A percentile compares a stretch with the other conserved stretches of the same genome.
Conservation (phyloP, 2,797 vertebrate genomes). For the Delichon dasypus region DNA sequence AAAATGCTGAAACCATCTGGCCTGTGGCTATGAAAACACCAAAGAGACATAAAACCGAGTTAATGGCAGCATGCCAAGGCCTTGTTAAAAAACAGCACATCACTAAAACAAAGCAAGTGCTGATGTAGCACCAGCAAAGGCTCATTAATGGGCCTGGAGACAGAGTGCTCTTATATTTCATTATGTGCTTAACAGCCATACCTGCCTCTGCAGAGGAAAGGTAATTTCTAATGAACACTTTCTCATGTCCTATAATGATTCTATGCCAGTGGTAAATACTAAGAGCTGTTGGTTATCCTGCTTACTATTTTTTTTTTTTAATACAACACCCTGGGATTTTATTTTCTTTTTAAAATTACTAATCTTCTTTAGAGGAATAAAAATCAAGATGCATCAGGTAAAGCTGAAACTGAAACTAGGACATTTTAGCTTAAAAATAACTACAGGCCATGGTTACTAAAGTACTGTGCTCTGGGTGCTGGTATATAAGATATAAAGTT, state of each 20-base stretch:
- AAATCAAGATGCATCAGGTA: neutral
- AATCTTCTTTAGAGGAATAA: neutral
- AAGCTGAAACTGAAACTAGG: neutral
- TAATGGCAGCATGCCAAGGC: neutral
- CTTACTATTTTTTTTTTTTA: neutral
- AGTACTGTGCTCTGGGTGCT: neutral
- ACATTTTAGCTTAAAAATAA: neutral
- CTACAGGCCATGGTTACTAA: neutral
- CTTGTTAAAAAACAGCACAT: neutral
- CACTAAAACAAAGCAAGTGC: neutral
- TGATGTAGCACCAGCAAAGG: neutral
- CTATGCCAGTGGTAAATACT: neutral
- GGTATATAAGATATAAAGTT: neutral
- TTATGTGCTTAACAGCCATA: neutral
- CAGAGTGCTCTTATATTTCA: neutral
- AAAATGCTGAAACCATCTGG: neutral
- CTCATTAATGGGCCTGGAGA: neutral
- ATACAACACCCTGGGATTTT: neutral
- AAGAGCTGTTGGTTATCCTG: neutral
- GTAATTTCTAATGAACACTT: neutral
- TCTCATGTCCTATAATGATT: neutral
- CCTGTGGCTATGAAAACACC: neutral
- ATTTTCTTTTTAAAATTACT: neutral
- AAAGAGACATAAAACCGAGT: neutral
- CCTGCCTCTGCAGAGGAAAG: neutral